These are phyloP conservation scores for Illadopsis cleaveri DNA, from an alignment of 2,113 vertebrate genomes.

Conservation along the genomic window DNA sequence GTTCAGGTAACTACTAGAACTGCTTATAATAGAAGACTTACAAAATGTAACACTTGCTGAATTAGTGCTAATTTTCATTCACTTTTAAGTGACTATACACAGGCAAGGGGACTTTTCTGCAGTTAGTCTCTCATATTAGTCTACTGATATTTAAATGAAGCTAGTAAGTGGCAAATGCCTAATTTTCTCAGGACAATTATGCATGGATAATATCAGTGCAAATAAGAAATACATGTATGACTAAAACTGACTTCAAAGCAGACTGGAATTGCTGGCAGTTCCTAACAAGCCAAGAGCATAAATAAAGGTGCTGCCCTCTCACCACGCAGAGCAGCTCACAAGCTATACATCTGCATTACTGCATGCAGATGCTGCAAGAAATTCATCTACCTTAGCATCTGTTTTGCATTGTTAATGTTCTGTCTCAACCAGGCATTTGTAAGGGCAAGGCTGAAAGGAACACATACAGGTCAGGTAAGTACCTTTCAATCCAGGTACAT, in stretches of 20 bases:
- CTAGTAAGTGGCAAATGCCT: not conserved
- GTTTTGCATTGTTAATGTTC: not conserved
- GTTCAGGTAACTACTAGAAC: not conserved
- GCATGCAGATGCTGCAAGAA: not conserved
- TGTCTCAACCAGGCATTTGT: not conserved
- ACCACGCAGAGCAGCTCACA: not conserved
- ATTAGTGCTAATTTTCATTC: not conserved
- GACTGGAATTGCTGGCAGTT: not conserved
- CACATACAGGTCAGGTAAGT: not conserved
- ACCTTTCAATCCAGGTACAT: not conserved
- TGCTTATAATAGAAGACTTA: not conserved
- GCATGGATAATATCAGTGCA: not conserved
- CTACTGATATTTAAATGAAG: not conserved
- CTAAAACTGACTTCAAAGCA: not conserved
- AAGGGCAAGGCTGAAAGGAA: not conserved
- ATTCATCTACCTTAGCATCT: not conserved
- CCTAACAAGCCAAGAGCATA: not conserved
- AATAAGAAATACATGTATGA: not conserved
- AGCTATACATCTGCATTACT: not conserved
- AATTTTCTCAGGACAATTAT: not conserved
- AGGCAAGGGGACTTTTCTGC: not conserved
- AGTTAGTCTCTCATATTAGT: not conserved
- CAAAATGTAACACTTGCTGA: not conserved
- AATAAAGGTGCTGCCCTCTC: not conserved
- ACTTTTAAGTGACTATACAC: not conserved